phyloP scores from a whole-genome alignment of 1,140 invertebrate genomes.

The Drosophila ficusphila region DNA sequence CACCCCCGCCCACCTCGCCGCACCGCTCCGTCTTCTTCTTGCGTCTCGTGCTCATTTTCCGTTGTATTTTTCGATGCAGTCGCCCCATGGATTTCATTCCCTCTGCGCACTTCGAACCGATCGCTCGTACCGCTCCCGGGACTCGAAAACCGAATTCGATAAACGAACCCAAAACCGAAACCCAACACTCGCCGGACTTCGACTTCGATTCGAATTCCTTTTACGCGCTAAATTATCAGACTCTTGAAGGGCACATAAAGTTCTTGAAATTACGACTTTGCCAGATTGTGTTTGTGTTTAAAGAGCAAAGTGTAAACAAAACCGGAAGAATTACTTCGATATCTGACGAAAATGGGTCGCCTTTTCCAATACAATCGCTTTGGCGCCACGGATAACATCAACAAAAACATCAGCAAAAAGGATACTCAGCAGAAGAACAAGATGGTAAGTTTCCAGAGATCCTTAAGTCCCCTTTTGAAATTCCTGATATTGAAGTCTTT shows the following conservation, averaged over 20 bases:
- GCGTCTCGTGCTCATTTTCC: slow-evolving; percentile 74
- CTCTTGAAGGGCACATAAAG: slow-evolving; percentile 26
- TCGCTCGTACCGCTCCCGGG: slow-evolving; percentile 69
- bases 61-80: slow-evolving; percentile 79
- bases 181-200: slow-evolving; percentile 14
- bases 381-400: slow-evolving; percentile 62
- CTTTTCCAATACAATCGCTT: slow-evolving; percentile 80
- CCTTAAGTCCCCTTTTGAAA: neutral
- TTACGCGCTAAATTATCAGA: slow-evolving; percentile 30
- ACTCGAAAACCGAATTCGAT: slow-evolving; percentile 11
- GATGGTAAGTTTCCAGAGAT: slow-evolving; percentile 49
- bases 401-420: slow-evolving; percentile 64
- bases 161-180: neutral
- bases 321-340: slow-evolving; percentile 5
- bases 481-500: too few relatives aligned
- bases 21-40: slow-evolving; percentile 21
- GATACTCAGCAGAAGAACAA: slow-evolving; percentile 67
- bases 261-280: slow-evolving; percentile 42
- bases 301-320: slow-evolving; percentile 47
- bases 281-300: slow-evolving; percentile 49
- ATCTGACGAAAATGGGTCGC: slow-evolving; percentile 69
- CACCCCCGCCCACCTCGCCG: slow-evolving; percentile 12
- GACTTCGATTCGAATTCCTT: slow-evolving; percentile 8
- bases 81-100: slow-evolving; percentile 63
- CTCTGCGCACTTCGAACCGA: slow-evolving; percentile 81